Evolutionary conservation across 2,797 vertebrate genomes (phyloP).

Genomic region (Pseudochirops cupreus): DNA sequence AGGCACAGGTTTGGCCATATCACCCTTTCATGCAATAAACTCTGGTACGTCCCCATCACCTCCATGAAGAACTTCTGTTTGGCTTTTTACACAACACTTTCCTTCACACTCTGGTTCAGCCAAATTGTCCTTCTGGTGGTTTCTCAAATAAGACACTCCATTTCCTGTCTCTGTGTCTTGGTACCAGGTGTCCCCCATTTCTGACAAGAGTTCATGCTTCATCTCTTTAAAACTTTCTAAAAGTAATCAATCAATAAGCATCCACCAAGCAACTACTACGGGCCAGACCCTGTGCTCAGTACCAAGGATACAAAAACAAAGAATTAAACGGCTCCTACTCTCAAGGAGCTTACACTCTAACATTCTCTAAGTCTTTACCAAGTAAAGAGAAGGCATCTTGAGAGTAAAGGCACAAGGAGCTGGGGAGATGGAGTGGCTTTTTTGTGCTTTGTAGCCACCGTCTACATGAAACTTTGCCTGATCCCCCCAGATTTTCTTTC

Average conservation of each 20-base stretch:
- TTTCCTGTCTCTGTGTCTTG: background rate
- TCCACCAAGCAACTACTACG: background rate
- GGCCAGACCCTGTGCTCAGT: background rate
- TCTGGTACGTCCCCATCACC: background rate
- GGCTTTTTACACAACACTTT: background rate
- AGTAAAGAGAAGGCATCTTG: background rate
- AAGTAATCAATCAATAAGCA: background rate
- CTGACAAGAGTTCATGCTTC: background rate
- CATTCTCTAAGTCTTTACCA: background rate
- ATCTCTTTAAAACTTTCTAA: background rate
- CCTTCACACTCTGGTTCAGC: background rate
- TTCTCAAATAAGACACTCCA: background rate
- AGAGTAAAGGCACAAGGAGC: too few species aligned
- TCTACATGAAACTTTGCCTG: background rate
- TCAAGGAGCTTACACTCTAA: background rate
- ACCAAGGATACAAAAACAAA: background rate
- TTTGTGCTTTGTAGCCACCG: background rate
- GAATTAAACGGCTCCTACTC: background rate
- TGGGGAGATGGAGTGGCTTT: background rate
- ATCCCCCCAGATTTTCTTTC: background rate
- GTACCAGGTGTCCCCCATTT: background rate
- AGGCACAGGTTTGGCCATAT: background rate
- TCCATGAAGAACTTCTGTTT: background rate
- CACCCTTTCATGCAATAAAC: background rate
- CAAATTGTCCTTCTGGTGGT: background rate